phyloP scores from a whole-genome alignment of 2,888 invertebrate species.

The Drosophila multiciliata region DNA sequence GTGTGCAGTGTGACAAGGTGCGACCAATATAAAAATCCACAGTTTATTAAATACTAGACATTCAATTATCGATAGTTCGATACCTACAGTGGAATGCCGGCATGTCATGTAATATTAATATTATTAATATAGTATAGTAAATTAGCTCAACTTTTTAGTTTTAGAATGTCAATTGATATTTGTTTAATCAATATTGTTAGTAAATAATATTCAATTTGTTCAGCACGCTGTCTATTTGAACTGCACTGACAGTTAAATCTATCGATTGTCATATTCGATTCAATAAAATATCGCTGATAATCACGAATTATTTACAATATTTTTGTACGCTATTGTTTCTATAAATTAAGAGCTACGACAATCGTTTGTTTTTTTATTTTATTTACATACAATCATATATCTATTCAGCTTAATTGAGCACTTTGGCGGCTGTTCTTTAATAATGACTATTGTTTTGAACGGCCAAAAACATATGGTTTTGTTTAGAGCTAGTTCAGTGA shows the following conservation, averaged over 20 bases:
- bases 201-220: background rate
- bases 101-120: background rate
- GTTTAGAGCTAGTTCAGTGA: conserved; percentile 27
- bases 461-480: conserved; percentile 9
- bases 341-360: background rate
- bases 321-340: background rate
- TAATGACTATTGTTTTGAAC: background rate
- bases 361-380: background rate
- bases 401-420: background rate
- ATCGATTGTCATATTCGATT: background rate
- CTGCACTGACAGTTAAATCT: background rate
- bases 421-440: background rate
- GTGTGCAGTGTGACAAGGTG: conserved; percentile 39
- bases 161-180: background rate
- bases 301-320: background rate
- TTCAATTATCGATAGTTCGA: background rate
- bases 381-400: background rate
- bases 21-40: background rate
- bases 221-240: background rate
- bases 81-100: background rate
- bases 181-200: background rate
- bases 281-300: background rate
- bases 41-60: background rate
- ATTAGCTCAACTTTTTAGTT: too few species aligned
- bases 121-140: background rate